Evolutionary conservation across 2,888 invertebrate genomes (phyloP).

Genomic region (Formica aserva): DNA sequence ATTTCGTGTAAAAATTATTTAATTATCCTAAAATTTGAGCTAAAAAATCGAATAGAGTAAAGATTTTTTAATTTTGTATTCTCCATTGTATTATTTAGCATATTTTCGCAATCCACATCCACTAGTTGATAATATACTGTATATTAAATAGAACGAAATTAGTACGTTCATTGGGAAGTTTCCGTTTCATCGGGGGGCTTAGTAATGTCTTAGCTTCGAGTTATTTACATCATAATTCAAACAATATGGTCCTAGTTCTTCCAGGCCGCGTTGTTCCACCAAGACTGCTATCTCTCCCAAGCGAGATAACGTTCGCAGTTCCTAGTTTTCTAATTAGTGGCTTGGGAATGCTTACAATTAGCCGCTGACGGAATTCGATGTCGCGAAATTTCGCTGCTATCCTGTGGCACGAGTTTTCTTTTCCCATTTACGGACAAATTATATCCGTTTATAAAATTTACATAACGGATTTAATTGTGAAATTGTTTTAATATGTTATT

Average conservation of each 20-base stretch:
- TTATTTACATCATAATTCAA: constrained; percentile 64
- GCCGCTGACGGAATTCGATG: constrained; percentile 17
- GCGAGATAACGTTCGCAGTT: constrained; percentile 54
- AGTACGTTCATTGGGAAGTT: constrained; percentile 26
- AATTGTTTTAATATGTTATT: neutral
- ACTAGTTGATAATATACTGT: neutral
- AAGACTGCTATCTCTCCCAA: constrained; percentile 45
- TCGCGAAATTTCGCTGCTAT: constrained; percentile 30
- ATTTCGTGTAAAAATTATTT: neutral
- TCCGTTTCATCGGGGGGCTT: constrained; percentile 1
- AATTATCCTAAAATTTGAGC: neutral
- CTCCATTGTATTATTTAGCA: neutral
- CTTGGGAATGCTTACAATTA: constrained; percentile 56
- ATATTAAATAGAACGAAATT: constrained; percentile 4
- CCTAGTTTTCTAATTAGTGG: constrained; percentile 61
- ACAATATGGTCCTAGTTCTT: constrained; percentile 49
- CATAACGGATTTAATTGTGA: neutral
- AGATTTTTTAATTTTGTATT: neutral
- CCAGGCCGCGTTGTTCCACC: constrained; percentile 30
- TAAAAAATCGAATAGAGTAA: neutral
- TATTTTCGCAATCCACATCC: neutral
- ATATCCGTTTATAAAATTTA: constrained; percentile 10
- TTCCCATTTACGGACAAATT: constrained; percentile 35
- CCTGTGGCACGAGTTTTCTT: constrained; percentile 28
- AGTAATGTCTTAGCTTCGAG: constrained; percentile 43